A percentile compares a stretch with the other conserved stretches of the same genome.
Conservation (phyloP, 2,888 invertebrate species). For the Drymonia ruficornis region DNA sequence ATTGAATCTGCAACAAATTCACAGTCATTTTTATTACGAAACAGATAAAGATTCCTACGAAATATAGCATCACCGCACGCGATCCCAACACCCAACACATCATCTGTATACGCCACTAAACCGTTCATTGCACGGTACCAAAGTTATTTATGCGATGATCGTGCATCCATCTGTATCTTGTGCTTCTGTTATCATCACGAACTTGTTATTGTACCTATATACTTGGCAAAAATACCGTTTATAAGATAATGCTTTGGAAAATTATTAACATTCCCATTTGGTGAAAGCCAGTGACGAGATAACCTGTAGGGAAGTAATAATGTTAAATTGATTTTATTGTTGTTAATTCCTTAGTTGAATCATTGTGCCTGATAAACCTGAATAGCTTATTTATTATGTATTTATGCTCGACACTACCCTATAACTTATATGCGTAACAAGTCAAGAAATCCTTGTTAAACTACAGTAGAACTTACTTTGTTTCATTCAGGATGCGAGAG, state of each 20-base stretch:
- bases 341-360: no score
- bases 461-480: no score
- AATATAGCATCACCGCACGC: constrained; percentile 10
- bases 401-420: no score
- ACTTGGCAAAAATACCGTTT: neutral
- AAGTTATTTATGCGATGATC: constrained; percentile 51
- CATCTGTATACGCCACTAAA: constrained; percentile 6
- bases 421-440: no score
- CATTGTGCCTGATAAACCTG: no score
- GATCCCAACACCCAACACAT: constrained; percentile 3
- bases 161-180: constrained; percentile 30
- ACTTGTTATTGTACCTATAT: no score
- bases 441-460: no score
- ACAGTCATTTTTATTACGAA: neutral
- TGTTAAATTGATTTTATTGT: no score
- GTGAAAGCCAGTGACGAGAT: no score
- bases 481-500: no score
- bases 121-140: constrained; percentile 40
- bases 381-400: no score
- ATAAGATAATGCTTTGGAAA: constrained; percentile 8
- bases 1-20: neutral
- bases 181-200: constrained; percentile 9
- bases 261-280: constrained; percentile 12
- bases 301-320: no score
- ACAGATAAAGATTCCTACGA: constrained; percentile 7